Base-by-base conservation (phyloP, 2,797 vertebrate genomes). In the Crax fasciolata region DNA sequence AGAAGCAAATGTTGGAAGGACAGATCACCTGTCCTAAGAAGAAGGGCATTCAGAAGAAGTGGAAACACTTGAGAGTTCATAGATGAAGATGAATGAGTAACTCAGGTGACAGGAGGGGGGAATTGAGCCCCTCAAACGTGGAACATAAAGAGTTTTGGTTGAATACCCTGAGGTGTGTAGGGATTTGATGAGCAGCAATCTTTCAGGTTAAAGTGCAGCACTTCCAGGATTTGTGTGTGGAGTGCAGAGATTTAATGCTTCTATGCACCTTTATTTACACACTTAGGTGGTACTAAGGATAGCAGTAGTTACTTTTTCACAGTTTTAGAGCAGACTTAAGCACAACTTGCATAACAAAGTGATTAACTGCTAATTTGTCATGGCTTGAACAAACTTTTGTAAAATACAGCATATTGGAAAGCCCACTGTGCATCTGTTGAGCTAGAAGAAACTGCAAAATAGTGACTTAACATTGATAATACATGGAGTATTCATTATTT, bases 401-500 rank as follows among this genome's bases (percentile, higher is more conserved):
- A 84, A 78, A 94, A 62, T 10, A 19, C 61, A 32, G 23, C 73
- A 27, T 85, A 62, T 75, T 88, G 74, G 67, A 79, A 87, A 93
- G 48, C 54, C 27, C n/a, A 58, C 51, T 65, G 38, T 67, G 38
- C 59, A 79, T 84, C 79, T 78, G 24, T 65, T 91, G 44, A 79
- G 35, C 0, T 6, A 80, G 19, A 87, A 89, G 68, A 82, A 82
- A 55, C 44, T 59, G 39, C 55, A 35, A 30, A 90, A 84, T 82
- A 82, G 35, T 73, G 51, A 46, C 18, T 28, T 76, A 79, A 66
- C 17, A 16, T 58, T 74, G 55, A 55, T 89, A 52, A 54, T 82
- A 57, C 25, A 41, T 67, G n/a, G 48, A 55, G 35, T 70, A 27
- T 84, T 94, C 27, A 11, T 74, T 76, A 38, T 67, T 84, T 63